Percentiles rank a stretch among this genome's conserved stretches.
These are phyloP conservation scores for Anneissia japonica DNA, from an alignment of 35 echinoderm and acorn worm genomes.

Conservation along the genomic window DNA sequence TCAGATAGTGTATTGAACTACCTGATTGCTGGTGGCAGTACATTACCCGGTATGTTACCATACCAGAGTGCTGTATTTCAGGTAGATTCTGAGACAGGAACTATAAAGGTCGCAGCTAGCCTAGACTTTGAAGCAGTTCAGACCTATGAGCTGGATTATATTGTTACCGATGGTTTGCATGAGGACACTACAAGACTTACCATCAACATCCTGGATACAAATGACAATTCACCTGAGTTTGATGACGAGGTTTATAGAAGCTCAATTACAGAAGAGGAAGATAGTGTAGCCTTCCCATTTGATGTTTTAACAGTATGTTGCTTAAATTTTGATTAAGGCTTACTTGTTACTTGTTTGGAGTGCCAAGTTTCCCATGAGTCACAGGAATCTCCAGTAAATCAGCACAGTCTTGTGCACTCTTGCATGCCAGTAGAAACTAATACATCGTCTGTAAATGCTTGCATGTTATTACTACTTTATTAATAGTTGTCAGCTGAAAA, in stretches of 20 bases:
- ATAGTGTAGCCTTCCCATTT: too few species aligned
- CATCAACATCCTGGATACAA: conserved; percentile 56
- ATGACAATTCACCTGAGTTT: conserved; percentile 72
- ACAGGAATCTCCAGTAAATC: too few species aligned
- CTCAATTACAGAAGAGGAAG: too few species aligned
- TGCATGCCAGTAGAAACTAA: too few species aligned
- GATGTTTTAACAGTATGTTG: too few species aligned
- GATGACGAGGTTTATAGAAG: conserved; percentile 8
- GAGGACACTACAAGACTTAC: conserved; percentile 30
- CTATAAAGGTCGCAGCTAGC: conserved; percentile 47
- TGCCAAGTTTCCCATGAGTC: too few species aligned
- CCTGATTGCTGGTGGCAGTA: not conserved
- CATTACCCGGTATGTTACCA: not conserved
- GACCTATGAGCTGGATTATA: conserved; percentile 56
- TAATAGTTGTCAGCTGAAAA: too few species aligned
- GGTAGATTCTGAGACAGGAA: conserved; percentile 47
- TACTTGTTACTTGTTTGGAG: too few species aligned
- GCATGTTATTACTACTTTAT: too few species aligned
- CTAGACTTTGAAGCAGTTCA: conserved; percentile 64
- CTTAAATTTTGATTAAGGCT: too few species aligned
- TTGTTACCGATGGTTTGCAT: conserved; percentile 72
- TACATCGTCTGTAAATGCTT: too few species aligned
- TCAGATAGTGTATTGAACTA: not conserved
- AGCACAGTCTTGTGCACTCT: too few species aligned
- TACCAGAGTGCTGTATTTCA: conserved; percentile 49